Percentiles rank a stretch among this genome's conserved stretches.
Evolutionary conservation across 1,140 invertebrate species (phyloP).

Genomic region (Calosoma granatense): DNA sequence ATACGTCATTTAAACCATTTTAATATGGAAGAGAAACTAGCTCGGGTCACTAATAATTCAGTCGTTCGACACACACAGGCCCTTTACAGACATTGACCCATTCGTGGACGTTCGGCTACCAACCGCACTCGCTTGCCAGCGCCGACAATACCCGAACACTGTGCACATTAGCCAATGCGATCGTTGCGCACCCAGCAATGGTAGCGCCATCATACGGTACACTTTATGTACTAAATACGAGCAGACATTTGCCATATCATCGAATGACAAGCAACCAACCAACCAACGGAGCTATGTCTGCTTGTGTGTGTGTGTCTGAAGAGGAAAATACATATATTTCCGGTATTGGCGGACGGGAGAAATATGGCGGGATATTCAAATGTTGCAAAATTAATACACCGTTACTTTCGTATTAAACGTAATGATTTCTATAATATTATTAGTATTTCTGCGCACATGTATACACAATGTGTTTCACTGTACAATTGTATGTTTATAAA

Average conservation of each 20-base stretch:
- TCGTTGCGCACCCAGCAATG: constrained; percentile 10
- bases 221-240: not conserved
- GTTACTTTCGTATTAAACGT: too few species aligned
- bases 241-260: constrained; percentile 6
- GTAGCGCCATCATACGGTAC: not conserved
- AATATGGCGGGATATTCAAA: too few species aligned
- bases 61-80: constrained; percentile 40
- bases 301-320: too few species aligned
- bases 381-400: too few species aligned
- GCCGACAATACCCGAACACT: constrained; percentile 15
- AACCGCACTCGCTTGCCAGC: constrained; percentile 25
- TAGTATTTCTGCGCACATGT: too few species aligned
- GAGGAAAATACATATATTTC: too few species aligned
- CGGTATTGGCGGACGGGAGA: too few species aligned
- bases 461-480: too few species aligned
- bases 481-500: too few species aligned
- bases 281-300: too few species aligned
- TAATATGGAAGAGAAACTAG: constrained; percentile 22
- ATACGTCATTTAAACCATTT: constrained; percentile 41
- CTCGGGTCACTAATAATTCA: constrained; percentile 54
- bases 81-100: constrained; percentile 53
- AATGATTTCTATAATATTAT: too few species aligned
- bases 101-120: constrained; percentile 41
- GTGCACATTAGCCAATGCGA: constrained; percentile 2
- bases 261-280: too few species aligned